phyloP scores from a whole-genome alignment of 2,888 invertebrate genomes.

The Steinernema hermaphroditum region DNA sequence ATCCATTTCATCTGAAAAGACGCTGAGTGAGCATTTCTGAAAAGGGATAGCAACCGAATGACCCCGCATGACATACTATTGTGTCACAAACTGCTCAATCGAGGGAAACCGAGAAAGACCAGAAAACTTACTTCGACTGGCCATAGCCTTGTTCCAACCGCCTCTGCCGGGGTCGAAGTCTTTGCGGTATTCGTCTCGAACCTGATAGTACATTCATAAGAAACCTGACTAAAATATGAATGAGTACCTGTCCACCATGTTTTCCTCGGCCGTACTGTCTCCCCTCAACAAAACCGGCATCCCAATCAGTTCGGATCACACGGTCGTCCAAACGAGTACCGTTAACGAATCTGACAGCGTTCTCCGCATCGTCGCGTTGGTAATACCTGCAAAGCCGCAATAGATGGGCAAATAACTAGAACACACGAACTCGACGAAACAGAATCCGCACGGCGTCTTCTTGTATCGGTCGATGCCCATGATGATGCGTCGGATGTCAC shows the following conservation, averaged over 20 bases:
- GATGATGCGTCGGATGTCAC: constrained; percentile 86
- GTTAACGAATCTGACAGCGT: constrained; percentile 80
- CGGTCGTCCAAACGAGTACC: constrained; percentile 91
- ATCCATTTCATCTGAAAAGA: constrained; percentile 23
- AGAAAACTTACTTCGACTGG: not conserved
- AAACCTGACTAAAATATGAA: not conserved
- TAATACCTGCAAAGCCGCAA: constrained; percentile 68
- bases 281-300: constrained; percentile 97
- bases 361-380: constrained; percentile 71
- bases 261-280: constrained; percentile 96
- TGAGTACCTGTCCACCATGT: constrained; percentile 88
- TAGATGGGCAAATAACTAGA: constrained; percentile 13
- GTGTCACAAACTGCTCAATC: not conserved
- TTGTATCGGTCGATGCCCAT: constrained; percentile 97
- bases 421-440: constrained; percentile 83
- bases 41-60: not conserved
- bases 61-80: not conserved
- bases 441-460: constrained; percentile 98
- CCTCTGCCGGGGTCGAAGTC: constrained; percentile 95
- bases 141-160: constrained; percentile 87
- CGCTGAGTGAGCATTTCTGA: not conserved
- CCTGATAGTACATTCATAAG: constrained; percentile 70
- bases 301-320: constrained; percentile 96
- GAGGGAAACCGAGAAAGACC: too few relatives aligned
- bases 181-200: constrained; percentile 94